phyloP scores from a whole-genome alignment of 2,797 vertebrate genomes.

The Enteromius fasciolatus region DNA sequence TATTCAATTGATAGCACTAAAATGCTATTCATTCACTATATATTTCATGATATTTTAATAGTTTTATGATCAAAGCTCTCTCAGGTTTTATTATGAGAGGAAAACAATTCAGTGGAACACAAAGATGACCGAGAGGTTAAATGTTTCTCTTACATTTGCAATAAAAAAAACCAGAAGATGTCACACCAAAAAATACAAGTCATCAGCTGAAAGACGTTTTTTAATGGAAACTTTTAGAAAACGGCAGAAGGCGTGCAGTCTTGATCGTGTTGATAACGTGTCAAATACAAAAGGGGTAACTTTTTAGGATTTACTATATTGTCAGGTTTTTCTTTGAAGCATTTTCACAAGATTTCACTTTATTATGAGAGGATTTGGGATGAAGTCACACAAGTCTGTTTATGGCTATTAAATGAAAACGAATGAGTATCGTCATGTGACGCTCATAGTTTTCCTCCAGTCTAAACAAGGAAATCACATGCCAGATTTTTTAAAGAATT shows the following conservation, averaged over 20 bases:
- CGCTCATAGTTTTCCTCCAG: conserved; percentile 13
- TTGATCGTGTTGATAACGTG: not conserved
- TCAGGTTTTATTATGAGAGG: not conserved
- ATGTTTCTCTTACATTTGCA: not conserved
- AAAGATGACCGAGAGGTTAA: not conserved
- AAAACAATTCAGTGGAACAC: not conserved
- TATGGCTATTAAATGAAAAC: not conserved
- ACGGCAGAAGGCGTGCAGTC: not conserved
- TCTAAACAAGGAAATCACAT: conserved; percentile 49
- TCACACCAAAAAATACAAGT: not conserved
- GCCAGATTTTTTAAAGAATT: conserved; percentile 15
- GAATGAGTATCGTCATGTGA: not conserved
- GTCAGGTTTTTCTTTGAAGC: not conserved
- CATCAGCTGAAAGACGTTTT: not conserved
- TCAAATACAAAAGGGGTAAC: not conserved
- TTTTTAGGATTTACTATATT: not conserved
- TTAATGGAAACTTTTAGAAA: not conserved
- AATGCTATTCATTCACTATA: too few species aligned
- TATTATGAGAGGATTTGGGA: not conserved
- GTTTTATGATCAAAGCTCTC: not conserved
- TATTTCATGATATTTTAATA: not conserved
- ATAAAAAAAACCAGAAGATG: not conserved
- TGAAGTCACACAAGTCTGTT: not conserved
- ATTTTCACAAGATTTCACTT: not conserved
- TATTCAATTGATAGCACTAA: not conserved